These are phyloP conservation scores for Patiria pectinifera DNA, from an alignment of 53 echinoderm and acorn worm species.

Conservation along the genomic window DNA sequence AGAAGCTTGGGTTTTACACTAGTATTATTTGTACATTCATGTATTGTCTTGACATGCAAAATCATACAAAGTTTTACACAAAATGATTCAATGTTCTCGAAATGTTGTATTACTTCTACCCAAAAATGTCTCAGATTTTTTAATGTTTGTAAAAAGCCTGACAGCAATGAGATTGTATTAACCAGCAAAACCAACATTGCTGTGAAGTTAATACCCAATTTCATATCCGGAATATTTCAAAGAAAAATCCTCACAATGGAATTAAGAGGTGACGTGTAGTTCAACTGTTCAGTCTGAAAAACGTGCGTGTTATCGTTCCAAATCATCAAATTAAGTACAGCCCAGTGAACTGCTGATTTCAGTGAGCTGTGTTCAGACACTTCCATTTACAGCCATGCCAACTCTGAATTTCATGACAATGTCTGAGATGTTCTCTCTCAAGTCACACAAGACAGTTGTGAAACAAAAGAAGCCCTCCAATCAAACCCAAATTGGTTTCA, in stretches of 20 bases:
- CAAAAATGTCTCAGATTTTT: no score
- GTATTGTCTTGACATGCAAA: no score
- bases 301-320: neutral
- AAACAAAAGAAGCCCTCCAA: neutral
- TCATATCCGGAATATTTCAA: no score
- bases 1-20: no score
- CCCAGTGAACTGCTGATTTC: neutral
- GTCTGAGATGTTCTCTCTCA: neutral
- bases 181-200: no score
- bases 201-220: no score
- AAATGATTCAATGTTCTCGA: no score
- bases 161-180: no score
- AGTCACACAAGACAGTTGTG: neutral
- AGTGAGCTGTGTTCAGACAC: neutral
- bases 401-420: neutral
- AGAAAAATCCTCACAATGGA: neutral
- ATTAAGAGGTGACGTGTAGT: neutral
- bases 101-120: no score
- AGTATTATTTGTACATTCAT: no score
- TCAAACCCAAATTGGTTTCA: slow-evolving; percentile 3
- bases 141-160: no score
- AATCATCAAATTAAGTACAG: neutral
- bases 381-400: neutral
- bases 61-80: no score
- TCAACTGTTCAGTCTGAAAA: neutral